Evolutionary conservation across 2,888 invertebrate genomes (phyloP).

Genomic region (Imbricaverruca yamaguchii): DNA sequence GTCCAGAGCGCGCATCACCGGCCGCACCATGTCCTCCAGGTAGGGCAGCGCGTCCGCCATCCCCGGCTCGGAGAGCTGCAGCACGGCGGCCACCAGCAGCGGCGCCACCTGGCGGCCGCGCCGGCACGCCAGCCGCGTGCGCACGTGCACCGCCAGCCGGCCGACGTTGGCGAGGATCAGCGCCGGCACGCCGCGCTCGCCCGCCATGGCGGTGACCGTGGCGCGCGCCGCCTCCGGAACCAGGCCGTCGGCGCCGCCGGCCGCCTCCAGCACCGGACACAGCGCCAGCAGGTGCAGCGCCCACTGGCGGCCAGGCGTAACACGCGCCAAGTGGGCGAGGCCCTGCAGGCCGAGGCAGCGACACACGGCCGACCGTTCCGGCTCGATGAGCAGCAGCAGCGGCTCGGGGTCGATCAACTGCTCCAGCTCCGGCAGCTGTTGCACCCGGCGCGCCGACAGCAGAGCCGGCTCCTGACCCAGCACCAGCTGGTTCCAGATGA

Average conservation of each 20-base stretch:
- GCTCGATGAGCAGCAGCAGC: slow-evolving; percentile 48
- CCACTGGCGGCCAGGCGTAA: neutral
- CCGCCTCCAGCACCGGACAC: slow-evolving; percentile 71
- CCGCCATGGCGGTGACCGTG: slow-evolving; percentile 53
- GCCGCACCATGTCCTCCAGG: slow-evolving; percentile 74
- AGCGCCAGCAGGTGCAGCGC: neutral
- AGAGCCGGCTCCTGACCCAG: slow-evolving; percentile 76
- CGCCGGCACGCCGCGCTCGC: slow-evolving; percentile 74
- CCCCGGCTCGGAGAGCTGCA: slow-evolving; percentile 92
- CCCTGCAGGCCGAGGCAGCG: slow-evolving; percentile 63
- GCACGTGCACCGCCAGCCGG: slow-evolving; percentile 69
- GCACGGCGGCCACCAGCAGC: slow-evolving; percentile 80
- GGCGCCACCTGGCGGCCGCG: slow-evolving; percentile 62
- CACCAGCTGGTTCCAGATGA: slow-evolving; percentile 91
- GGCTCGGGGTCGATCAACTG: slow-evolving; percentile 50
- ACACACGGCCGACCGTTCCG: slow-evolving; percentile 55
- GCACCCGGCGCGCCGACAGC: slow-evolving; percentile 57
- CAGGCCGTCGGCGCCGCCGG: slow-evolving; percentile 53
- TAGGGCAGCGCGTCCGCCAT: slow-evolving; percentile 74
- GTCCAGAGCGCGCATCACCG: slow-evolving; percentile 88
- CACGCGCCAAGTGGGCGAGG: slow-evolving; percentile 50
- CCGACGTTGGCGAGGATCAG: slow-evolving; percentile 86
- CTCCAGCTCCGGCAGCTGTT: slow-evolving; percentile 56
- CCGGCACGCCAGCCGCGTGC: slow-evolving; percentile 68
- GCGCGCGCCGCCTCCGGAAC: slow-evolving; percentile 2